Evolutionary conservation across 2,888 invertebrate species (phyloP).

Genomic region (Tipula unca): DNA sequence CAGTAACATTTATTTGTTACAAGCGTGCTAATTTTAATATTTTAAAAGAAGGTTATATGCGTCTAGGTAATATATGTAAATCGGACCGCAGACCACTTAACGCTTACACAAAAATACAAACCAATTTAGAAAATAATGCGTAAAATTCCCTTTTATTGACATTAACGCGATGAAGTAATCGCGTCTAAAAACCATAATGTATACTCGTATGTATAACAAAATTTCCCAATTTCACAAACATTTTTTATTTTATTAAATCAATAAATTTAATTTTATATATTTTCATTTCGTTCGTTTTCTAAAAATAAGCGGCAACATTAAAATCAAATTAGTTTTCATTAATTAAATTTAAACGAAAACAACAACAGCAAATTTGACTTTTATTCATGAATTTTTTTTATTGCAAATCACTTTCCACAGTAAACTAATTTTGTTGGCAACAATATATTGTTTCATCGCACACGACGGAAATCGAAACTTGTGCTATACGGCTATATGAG

Average conservation of each 20-base stretch:
- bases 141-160: background rate
- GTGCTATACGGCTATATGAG: background rate
- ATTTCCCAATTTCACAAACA: background rate
- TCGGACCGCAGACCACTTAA: background rate
- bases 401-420: background rate
- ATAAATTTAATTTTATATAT: background rate
- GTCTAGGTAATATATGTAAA: background rate
- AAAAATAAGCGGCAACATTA: background rate
- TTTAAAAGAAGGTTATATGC: background rate
- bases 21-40: background rate
- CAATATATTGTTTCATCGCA: too few species aligned
- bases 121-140: background rate
- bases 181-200: background rate
- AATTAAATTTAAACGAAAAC: background rate
- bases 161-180: background rate
- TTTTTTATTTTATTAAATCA: background rate
- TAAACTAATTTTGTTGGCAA: background rate
- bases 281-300: background rate
- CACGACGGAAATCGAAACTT: too few species aligned
- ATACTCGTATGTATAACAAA: background rate
- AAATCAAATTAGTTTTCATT: background rate
- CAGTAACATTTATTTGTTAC: background rate
- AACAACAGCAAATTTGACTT: background rate
- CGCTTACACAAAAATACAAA: background rate
- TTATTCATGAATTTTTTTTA: background rate